phyloP scores from a whole-genome alignment of 2,888 invertebrate species.

The Hirtodrosophila histrioides region DNA sequence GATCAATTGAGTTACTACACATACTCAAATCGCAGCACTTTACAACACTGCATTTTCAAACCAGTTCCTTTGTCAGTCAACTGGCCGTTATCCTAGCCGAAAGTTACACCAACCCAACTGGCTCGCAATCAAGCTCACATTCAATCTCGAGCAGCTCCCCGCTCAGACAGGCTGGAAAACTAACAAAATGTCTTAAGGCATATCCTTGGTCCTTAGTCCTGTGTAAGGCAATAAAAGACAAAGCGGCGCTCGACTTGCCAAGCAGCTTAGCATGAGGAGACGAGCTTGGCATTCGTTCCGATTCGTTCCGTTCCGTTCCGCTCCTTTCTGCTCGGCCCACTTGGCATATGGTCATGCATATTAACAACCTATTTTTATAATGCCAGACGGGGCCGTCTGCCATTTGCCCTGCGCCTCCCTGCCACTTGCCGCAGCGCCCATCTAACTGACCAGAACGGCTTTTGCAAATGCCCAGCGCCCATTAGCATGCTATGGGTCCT shows the following conservation, averaged over 20 bases:
- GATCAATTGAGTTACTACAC: too few species aligned
- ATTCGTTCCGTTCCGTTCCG: constrained; percentile 40
- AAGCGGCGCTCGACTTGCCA: constrained; percentile 44
- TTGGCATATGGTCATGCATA: constrained; percentile 82
- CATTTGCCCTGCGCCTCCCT: background rate
- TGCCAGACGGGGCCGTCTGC: constrained; percentile 32
- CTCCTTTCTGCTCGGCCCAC: constrained; percentile 41
- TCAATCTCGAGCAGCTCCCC: constrained; percentile 6
- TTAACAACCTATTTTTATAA: constrained; percentile 81
- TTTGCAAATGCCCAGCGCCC: constrained; percentile 53
- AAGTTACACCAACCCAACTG: constrained; percentile 32
- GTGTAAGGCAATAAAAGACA: constrained; percentile 51
- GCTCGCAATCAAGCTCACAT: constrained; percentile 45
- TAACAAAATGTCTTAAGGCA: constrained; percentile 54
- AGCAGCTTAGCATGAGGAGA: constrained; percentile 49
- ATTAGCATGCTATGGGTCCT: constrained; percentile 41
- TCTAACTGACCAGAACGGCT: constrained; percentile 63
- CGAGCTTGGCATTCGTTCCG: constrained; percentile 54
- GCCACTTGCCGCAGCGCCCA: constrained; percentile 4
- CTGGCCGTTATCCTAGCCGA: constrained; percentile 3
- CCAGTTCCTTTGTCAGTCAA: background rate
- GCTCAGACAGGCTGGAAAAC: constrained; percentile 23
- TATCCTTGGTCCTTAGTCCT: constrained; percentile 25
- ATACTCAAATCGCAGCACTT: background rate
- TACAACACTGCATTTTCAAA: constrained; percentile 3